Percentiles rank a stretch among this genome's conserved stretches.
These are phyloP conservation scores for Athetis lepigone DNA, from an alignment of 2,888 invertebrate genomes.

Conservation along the genomic window DNA sequence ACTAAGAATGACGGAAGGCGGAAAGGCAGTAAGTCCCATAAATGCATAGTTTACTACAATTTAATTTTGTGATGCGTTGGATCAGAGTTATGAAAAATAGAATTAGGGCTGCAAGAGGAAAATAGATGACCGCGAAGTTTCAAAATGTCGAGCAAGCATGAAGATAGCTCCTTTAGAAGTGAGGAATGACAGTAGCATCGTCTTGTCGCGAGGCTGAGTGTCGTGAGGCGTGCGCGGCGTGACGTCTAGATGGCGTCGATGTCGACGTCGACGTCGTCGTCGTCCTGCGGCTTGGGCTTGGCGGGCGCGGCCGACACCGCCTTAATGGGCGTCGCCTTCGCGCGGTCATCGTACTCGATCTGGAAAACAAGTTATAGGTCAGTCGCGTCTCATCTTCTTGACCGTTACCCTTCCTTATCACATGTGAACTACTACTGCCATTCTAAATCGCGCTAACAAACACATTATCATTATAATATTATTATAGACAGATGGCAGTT, in stretches of 20 bases:
- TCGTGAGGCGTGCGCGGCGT: constrained; percentile 1
- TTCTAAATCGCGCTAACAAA: no score
- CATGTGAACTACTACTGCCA: no score
- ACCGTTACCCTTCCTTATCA: neutral
- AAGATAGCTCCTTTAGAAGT: neutral
- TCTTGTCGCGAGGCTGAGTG: constrained; percentile 36
- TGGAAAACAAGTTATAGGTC: constrained; percentile 67
- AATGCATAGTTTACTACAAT: constrained; percentile 47
- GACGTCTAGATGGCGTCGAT: constrained; percentile 97
- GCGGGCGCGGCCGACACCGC: constrained; percentile 87
- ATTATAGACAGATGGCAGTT: no score
- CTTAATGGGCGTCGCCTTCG: constrained; percentile 94
- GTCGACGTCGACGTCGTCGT: constrained; percentile 96
- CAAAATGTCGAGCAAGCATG: neutral
- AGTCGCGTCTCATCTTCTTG: neutral
- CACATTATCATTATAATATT: no score
- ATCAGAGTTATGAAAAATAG: constrained; percentile 3
- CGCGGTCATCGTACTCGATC: constrained; percentile 97
- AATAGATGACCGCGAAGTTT: neutral
- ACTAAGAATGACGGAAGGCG: constrained; percentile 26
- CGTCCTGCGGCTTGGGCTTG: constrained; percentile 90
- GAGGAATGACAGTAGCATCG: constrained; percentile 43
- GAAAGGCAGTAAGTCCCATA: constrained; percentile 49
- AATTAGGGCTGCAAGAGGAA: constrained; percentile 11
- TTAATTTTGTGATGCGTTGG: neutral